Evolutionary conservation across 64 coral and sea anemone species (phyloP).

Genomic region (Acropora yongei): DNA sequence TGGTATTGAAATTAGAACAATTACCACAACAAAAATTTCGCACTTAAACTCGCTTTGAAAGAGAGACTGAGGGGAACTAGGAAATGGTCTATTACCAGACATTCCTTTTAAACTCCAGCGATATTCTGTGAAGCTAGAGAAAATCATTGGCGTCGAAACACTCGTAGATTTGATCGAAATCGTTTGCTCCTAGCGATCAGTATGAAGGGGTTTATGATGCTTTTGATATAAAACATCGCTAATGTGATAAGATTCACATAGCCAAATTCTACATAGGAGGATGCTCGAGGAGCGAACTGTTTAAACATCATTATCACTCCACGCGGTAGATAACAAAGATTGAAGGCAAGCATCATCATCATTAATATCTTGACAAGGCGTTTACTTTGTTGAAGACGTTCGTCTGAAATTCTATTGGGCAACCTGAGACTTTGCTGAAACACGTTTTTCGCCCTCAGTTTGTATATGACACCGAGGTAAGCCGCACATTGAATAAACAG

Average conservation of each 20-base stretch:
- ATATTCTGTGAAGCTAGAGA: no score
- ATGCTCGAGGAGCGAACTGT: constrained; percentile 23
- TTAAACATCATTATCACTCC: constrained; percentile 67
- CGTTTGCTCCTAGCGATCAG: constrained; percentile 77
- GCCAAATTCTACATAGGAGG: background rate
- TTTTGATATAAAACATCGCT: constrained; percentile 77
- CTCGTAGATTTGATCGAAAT: constrained; percentile 47
- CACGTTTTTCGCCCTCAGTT: constrained; percentile 44
- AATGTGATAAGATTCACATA: constrained; percentile 19
- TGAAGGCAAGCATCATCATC: constrained; percentile 65
- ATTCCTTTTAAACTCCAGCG: no score
- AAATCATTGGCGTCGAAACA: no score
- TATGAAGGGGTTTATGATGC: constrained; percentile 79
- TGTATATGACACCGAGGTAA: constrained; percentile 70
- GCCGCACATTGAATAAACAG: constrained; percentile 68
- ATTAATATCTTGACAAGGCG: constrained; percentile 76
- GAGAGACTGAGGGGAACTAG: no score
- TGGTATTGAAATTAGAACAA: no score
- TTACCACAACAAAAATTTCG: no score
- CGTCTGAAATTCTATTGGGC: background rate
- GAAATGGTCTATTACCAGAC: no score
- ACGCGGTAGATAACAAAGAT: constrained; percentile 72
- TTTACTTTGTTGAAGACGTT: background rate
- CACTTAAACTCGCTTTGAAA: no score
- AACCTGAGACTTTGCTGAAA: background rate